A percentile compares a stretch with the other conserved stretches of the same genome.
Conservation (phyloP, 1,140 invertebrate species). For the Tetramorium simillimum region DNA sequence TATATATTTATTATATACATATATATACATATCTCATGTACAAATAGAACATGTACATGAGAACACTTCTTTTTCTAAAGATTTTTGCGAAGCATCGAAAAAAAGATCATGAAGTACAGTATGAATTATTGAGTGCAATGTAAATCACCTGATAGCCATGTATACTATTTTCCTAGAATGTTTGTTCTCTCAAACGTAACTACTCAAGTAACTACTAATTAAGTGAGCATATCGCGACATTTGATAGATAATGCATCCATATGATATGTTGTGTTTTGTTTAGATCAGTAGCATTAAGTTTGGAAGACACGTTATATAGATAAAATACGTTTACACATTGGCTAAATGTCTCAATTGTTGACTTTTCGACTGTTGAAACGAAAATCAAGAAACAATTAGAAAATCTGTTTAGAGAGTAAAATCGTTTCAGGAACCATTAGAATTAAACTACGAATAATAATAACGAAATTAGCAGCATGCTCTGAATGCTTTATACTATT, state of each 20-base stretch:
- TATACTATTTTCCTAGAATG: constrained; percentile 31
- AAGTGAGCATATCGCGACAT: constrained; percentile 46
- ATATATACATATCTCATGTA: constrained; percentile 9
- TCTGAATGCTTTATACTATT: constrained; percentile 75
- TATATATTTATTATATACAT: constrained; percentile 7
- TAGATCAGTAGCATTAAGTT: constrained; percentile 49
- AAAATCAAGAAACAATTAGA: not conserved
- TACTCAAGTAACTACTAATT: constrained; percentile 44
- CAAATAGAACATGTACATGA: constrained; percentile 27
- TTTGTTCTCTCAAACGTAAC: constrained; percentile 30
- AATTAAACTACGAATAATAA: constrained; percentile 31
- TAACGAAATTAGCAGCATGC: constrained; percentile 76
- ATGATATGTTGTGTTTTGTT: constrained; percentile 46
- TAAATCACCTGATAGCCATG: constrained; percentile 6
- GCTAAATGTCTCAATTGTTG: not conserved
- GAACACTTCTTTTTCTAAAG: constrained; percentile 27
- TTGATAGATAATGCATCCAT: constrained; percentile 45
- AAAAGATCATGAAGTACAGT: constrained; percentile 35
- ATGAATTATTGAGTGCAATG: constrained; percentile 34
- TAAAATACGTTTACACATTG: not conserved
- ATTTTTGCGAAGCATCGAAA: constrained; percentile 30
- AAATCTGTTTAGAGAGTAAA: constrained; percentile 29
- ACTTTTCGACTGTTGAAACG: not conserved
- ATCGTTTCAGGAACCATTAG: constrained; percentile 25
- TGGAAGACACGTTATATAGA: constrained; percentile 36